A percentile compares a stretch with the other conserved stretches of the same genome.
Conservation (phyloP, 1,140 invertebrate genomes). For the Parapsyche elsis region DNA sequence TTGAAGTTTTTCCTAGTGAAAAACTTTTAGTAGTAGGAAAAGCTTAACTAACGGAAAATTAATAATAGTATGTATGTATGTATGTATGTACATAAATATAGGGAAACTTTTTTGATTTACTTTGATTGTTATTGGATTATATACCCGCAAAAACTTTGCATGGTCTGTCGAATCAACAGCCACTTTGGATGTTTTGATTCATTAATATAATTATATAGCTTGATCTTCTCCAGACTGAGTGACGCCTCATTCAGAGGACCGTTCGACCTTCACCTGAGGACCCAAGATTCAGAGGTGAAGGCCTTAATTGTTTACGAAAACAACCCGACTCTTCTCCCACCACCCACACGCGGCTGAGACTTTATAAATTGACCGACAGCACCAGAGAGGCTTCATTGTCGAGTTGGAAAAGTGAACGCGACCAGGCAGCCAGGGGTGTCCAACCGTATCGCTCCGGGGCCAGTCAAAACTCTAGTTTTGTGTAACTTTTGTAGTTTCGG, state of each 20-base stretch:
- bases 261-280: neutral
- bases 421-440: no score
- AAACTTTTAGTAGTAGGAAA: no score
- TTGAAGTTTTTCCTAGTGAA: no score
- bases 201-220: neutral
- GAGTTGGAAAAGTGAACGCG: constrained; percentile 4
- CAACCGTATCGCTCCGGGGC: no score
- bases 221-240: neutral
- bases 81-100: neutral
- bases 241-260: neutral
- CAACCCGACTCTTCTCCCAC: neutral
- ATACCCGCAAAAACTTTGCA: no score
- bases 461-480: constrained; percentile 2
- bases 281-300: neutral
- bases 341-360: neutral
- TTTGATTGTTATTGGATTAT: no score
- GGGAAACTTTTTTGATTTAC: no score
- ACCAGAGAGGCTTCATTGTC: neutral
- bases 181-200: neutral
- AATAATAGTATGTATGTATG: neutral
- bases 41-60: no score
- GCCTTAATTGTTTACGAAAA: constrained; percentile 21
- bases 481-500: constrained; percentile 5
- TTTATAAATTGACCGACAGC: neutral
- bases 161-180: no score